A percentile compares a stretch with the other conserved stretches of the same genome.
Conservation (phyloP, 2,113 vertebrate species). For the Chlamydotis undulata region DNA sequence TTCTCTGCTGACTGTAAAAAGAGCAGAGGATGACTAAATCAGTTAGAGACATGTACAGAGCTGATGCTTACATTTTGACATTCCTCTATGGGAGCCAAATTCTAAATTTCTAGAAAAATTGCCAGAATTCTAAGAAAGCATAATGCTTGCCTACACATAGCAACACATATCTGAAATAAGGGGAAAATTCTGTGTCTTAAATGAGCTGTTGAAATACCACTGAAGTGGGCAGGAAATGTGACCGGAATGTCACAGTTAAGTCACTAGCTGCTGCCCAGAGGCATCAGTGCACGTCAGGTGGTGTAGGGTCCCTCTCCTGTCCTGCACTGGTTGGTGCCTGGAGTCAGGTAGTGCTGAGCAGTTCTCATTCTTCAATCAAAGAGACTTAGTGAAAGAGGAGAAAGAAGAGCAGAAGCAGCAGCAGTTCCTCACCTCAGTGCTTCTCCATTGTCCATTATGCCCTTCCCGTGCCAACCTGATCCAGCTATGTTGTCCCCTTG, state of each 20-base stretch:
- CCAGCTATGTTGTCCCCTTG: not conserved
- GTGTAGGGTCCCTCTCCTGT: fast-evolving
- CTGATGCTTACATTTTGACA: not conserved
- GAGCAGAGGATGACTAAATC: not conserved
- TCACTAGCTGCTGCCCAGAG: not conserved
- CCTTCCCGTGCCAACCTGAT: not conserved
- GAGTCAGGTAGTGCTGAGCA: not conserved
- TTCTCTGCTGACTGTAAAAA: not conserved
- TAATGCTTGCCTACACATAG: not conserved
- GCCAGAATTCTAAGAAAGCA: not conserved
- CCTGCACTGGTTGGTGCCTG: not conserved
- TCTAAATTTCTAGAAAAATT: not conserved
- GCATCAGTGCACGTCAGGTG: not conserved
- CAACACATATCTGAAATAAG: not conserved
- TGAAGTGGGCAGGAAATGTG: not conserved
- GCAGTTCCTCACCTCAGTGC: not conserved
- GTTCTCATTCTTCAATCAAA: not conserved
- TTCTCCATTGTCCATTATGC: fast-evolving
- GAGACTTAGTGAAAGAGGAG: not conserved
- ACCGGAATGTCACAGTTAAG: not conserved
- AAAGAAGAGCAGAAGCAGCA: not conserved
- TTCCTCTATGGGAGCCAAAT: not conserved
- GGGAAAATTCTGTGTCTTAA: not conserved
- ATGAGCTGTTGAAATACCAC: not conserved
- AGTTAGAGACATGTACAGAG: not conserved